phyloP scores from a whole-genome alignment of 2,888 invertebrate genomes.

The Noctua janthina region DNA sequence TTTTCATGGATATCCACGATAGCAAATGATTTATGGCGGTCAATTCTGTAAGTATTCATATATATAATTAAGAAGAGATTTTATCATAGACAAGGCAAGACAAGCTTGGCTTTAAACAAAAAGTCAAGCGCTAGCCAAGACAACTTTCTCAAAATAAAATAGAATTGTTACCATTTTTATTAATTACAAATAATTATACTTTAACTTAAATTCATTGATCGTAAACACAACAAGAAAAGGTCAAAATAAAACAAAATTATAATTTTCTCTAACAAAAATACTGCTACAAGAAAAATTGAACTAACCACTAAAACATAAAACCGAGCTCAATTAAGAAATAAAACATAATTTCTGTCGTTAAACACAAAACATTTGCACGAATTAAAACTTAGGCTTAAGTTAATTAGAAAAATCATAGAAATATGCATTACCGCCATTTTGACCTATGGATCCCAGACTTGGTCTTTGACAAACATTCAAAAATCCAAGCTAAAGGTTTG shows the following conservation, averaged over 20 bases:
- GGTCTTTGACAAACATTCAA: no score
- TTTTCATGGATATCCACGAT: background rate
- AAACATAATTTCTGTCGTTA: conserved; percentile 40
- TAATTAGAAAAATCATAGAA: conserved; percentile 35
- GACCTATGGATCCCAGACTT: no score
- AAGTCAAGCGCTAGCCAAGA: background rate
- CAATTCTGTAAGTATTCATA: background rate
- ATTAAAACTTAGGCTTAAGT: conserved; percentile 34
- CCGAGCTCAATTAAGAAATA: conserved; percentile 10
- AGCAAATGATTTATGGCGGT: background rate
- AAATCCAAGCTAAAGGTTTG: no score
- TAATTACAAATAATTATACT: background rate
- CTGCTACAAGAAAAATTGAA: conserved; percentile 7
- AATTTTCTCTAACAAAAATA: background rate
- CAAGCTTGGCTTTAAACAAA: background rate
- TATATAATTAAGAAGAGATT: background rate
- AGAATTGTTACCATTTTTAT: background rate
- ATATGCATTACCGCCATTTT: no score
- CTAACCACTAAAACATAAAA: conserved; percentile 9
- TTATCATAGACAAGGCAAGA: background rate
- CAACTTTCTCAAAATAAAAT: background rate
- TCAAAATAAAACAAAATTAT: background rate
- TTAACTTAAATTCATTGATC: background rate
- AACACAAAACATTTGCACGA: conserved; percentile 29
- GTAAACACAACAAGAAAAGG: background rate